Evolutionary conservation across 2,113 vertebrate genomes (phyloP).

Genomic region (Pleuronectes platessa): DNA sequence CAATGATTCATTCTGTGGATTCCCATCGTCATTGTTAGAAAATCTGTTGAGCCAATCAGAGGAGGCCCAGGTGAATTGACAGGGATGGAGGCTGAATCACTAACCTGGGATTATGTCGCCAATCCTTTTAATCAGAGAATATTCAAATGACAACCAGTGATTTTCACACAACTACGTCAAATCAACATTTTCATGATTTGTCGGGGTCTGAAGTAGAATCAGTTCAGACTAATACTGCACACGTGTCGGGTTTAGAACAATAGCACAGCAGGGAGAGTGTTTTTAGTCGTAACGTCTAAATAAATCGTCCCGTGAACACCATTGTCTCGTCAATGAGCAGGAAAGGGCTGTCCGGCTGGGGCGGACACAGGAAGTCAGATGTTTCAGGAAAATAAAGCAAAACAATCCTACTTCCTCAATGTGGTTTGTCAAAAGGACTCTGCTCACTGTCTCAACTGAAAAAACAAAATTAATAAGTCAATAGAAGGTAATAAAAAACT

Average conservation of each 20-base stretch:
- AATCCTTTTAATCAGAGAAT: neutral
- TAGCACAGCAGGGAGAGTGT: slow-evolving; percentile 34
- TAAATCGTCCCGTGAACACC: slow-evolving; percentile 16
- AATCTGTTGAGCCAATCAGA: neutral
- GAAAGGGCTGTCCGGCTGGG: slow-evolving; percentile 57
- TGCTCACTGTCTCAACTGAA: neutral
- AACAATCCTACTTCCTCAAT: slow-evolving; percentile 5
- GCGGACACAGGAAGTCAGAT: slow-evolving; percentile 50
- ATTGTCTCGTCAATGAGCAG: slow-evolving; percentile 59
- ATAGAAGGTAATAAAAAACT: neutral
- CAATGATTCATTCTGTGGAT: neutral
- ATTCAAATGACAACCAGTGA: neutral
- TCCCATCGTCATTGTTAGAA: neutral
- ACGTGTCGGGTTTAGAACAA: slow-evolving; percentile 34
- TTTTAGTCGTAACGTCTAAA: slow-evolving; percentile 11
- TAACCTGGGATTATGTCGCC: neutral
- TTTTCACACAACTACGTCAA: slow-evolving; percentile 5
- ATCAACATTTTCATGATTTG: neutral
- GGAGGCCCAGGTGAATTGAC: neutral
- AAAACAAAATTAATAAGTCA: neutral
- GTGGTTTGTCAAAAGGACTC: neutral
- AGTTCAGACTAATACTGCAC: neutral
- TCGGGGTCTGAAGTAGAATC: neutral
- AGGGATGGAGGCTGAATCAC: neutral
- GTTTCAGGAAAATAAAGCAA: neutral